A percentile compares a stretch with the other conserved stretches of the same genome.
Conservation (phyloP, 2,113 vertebrate species). For the Entosphenus tridentatus region DNA sequence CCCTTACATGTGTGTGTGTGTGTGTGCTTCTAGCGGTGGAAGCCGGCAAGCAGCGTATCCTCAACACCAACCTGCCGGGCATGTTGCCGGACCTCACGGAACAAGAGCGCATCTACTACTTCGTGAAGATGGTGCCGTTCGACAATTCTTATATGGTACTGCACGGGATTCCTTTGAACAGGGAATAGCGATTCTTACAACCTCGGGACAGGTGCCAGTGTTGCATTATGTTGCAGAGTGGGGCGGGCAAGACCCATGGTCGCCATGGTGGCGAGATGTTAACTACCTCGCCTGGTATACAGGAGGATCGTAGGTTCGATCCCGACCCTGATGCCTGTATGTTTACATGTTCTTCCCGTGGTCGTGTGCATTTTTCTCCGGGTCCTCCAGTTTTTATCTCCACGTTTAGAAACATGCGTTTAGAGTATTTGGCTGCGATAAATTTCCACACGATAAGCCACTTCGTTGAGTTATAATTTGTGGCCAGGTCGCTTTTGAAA, state of each 20-base stretch:
- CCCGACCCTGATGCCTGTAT: too few relatives aligned
- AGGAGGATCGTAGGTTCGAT: too few relatives aligned
- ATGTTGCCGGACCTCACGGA: conserved; percentile 44
- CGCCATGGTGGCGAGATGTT: not conserved
- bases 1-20: too few relatives aligned
- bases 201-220: not conserved
- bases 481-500: too few relatives aligned
- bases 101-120: conserved; percentile 49
- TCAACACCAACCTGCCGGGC: conserved; percentile 50
- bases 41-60: conserved; percentile 59
- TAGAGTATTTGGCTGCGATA: too few relatives aligned
- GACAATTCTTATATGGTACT: conserved; percentile 49
- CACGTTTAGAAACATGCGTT: too few relatives aligned
- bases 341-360: too few relatives aligned
- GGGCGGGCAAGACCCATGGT: not conserved
- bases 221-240: not conserved
- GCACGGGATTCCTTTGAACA: not conserved
- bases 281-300: too few relatives aligned
- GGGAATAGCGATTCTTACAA: not conserved
- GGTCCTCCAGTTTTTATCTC: too few relatives aligned
- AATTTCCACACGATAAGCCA: too few relatives aligned
- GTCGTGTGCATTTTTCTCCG: too few relatives aligned
- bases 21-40: conserved; percentile 15
- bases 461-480: too few relatives aligned
- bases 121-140: conserved; percentile 64